Evolutionary conservation across 2,888 invertebrate genomes (phyloP).

Genomic region (Argyresthia goedartella): DNA sequence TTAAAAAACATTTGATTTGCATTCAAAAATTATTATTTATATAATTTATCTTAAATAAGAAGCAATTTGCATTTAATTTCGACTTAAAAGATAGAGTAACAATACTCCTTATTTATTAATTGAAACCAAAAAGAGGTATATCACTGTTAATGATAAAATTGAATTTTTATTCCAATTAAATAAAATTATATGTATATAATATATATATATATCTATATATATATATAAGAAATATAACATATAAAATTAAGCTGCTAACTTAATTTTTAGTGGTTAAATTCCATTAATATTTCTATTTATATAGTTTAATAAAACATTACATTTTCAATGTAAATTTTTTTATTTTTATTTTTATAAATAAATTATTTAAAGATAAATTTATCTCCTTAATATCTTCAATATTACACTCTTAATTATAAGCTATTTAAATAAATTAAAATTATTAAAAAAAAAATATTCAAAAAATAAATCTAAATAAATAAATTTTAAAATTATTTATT

Average conservation of each 20-base stretch:
- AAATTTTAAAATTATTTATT: too few relatives aligned
- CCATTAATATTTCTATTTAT: conserved; percentile 69
- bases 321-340: conserved; percentile 76
- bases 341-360: conserved; percentile 14
- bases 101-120: conserved; percentile 68
- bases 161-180: conserved; percentile 70
- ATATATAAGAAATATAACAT: conserved; percentile 67
- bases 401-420: conserved; percentile 49
- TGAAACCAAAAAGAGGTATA: conserved; percentile 74
- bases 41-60: conserved; percentile 67
- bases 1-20: conserved; percentile 54
- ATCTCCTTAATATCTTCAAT: conserved; percentile 52
- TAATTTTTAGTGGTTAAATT: conserved; percentile 63
- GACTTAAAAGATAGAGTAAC: conserved; percentile 50
- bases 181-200: too few relatives aligned
- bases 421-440: conserved; percentile 51
- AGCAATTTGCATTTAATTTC: conserved; percentile 64
- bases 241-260: conserved; percentile 75
- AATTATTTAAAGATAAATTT: conserved; percentile 25
- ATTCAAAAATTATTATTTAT: conserved; percentile 41
- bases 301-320: conserved; percentile 76
- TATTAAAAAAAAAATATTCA: too few relatives aligned
- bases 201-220: too few relatives aligned
- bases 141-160: conserved; percentile 76
- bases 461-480: too few relatives aligned